These are phyloP conservation scores for Ctenomys sociabilis DNA, from an alignment of 2,113 vertebrate genomes.

Conservation along the genomic window DNA sequence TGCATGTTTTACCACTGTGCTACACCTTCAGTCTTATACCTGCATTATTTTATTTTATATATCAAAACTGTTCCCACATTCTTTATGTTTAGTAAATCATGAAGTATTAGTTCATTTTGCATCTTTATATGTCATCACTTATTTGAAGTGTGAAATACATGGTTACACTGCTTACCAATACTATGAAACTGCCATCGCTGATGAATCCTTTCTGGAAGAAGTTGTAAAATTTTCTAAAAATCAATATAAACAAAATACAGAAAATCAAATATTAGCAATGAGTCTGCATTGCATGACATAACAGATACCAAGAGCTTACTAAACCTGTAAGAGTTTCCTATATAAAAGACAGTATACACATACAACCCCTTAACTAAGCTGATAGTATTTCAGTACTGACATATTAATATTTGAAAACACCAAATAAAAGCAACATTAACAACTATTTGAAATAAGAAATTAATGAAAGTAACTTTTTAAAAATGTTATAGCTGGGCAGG, in stretches of 20 bases:
- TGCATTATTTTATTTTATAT: conserved; percentile 42
- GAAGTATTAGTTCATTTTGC: conserved; percentile 33
- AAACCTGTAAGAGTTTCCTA: conserved; percentile 27
- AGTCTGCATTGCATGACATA: conserved; percentile 8
- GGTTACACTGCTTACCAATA: conserved; percentile 91
- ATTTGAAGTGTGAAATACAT: conserved; percentile 36
- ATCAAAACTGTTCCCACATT: neutral
- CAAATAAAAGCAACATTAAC: conserved; percentile 18
- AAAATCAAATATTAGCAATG: conserved; percentile 57
- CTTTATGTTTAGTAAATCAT: conserved; percentile 22
- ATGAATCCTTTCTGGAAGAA: conserved; percentile 98
- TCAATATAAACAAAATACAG: conserved; percentile 65
- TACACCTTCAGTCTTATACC: neutral
- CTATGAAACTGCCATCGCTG: conserved; percentile 99
- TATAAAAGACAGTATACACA: neutral
- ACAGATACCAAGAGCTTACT: conserved; percentile 32
- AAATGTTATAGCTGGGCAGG: neutral
- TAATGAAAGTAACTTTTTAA: neutral
- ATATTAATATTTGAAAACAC: conserved; percentile 38
- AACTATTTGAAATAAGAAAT: conserved; percentile 41
- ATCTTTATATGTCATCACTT: conserved; percentile 31
- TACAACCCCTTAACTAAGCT: neutral
- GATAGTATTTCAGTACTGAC: neutral
- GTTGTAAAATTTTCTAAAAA: conserved; percentile 98
- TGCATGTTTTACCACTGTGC: neutral